Evolutionary conservation across 2,888 invertebrate genomes (phyloP), one percentile per base, ranked within the genome.

Genomic region (Anthophora plumipes): DNA sequence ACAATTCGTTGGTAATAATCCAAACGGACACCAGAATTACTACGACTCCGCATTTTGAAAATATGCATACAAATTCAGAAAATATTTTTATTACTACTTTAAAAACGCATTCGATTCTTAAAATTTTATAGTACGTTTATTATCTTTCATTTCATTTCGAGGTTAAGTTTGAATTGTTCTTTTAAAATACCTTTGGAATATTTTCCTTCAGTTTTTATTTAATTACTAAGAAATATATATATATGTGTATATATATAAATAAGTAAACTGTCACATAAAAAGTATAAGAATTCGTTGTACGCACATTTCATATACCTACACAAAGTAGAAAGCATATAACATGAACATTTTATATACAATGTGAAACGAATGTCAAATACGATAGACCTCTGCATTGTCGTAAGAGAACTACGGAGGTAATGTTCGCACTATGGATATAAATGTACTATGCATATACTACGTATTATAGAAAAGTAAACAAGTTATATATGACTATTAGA

Each of bases 1-100:
- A 99, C 97, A 84, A 99, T 96, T 88, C 99, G 95, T 92, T 99
- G 98, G 92, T 99, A 99, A 92, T 98, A 98, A 94, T 99, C 99
- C 94, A 99, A 94, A 75, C 99, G 97, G 85, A 97, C 98, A 39
- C 98, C 98, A 5, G 98, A 98, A 94, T 98, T 98, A 92, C 97
- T 97, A 86, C 98, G 95, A 88, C 97, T 97, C 91, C 98, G 95
- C 98, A 98, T 98, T 90, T 83, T 77, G 59, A 60, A 31, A n/a
- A 41, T 41, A n/a, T 72, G 25, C 31, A n/a, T 8, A 22, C 43
- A 41, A 48, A 54, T 39, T 37, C 57, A 79, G 57, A 39, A 61
- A 69, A 69, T 60, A 17, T n/a, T 43, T 22, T 2, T 54, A 48
- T 0, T 6, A n/a, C 17, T 54, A 3, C n/a, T 39, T 0, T 3